Evolutionary conservation across 1,140 invertebrate species (phyloP).

Genomic region (Eubasilissa regina): DNA sequence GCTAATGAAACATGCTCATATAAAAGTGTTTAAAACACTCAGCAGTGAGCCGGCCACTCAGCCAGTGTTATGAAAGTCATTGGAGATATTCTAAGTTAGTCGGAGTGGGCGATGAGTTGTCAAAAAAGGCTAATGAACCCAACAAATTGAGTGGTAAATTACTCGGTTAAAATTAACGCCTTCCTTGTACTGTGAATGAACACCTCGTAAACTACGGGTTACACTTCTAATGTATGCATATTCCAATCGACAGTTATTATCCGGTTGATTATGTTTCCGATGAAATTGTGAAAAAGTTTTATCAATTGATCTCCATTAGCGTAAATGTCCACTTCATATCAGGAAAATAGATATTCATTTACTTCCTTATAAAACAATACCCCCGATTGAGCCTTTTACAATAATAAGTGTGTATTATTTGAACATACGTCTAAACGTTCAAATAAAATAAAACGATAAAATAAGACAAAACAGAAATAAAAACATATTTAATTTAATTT

Average conservation of each 20-base stretch:
- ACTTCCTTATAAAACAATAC: too few species aligned
- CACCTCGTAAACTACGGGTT: constrained; percentile 20
- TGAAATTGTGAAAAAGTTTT: background rate
- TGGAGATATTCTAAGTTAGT: constrained; percentile 40
- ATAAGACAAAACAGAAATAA: too few species aligned
- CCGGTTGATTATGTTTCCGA: background rate
- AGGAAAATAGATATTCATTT: too few species aligned
- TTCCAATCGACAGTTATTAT: background rate
- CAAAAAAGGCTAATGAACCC: constrained; percentile 55
- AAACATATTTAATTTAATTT: too few species aligned
- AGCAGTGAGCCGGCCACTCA: constrained; percentile 30
- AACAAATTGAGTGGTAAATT: constrained; percentile 57
- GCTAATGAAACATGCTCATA: constrained; percentile 74
- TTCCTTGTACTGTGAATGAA: constrained; percentile 39
- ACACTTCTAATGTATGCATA: background rate
- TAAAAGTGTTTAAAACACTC: constrained; percentile 68
- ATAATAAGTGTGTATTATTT: too few species aligned
- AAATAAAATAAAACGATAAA: too few species aligned
- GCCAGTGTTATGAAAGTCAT: constrained; percentile 55
- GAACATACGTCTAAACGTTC: too few species aligned
- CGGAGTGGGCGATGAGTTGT: constrained; percentile 56
- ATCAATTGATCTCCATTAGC: too few species aligned
- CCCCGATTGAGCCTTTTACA: too few species aligned
- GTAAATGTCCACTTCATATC: too few species aligned
- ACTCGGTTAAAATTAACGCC: constrained; percentile 40